Base-by-base conservation (phyloP, 2,113 vertebrate genomes). In the Philantomba maxwellii region DNA sequence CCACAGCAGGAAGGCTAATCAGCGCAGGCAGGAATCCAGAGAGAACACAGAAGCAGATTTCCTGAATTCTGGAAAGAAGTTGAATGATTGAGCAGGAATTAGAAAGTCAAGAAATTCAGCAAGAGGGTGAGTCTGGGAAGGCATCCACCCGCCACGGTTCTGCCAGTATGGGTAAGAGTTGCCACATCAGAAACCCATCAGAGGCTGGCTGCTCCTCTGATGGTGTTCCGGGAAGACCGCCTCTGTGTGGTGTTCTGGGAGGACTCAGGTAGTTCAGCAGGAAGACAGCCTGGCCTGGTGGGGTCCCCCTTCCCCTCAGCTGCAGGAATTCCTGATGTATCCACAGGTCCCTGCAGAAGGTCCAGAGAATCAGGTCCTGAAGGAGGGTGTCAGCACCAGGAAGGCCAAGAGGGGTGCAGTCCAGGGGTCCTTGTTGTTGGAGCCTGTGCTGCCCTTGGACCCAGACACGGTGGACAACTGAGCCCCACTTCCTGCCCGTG, bases 231-330 rank as follows among this genome's bases (percentile, higher is more conserved):
- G 66, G 53, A 19, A 7, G 7, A 43, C 47, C 13, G 2, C 53
- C 19, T 21, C 53, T n/a, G 0, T 16, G 1, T 60, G 55, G 78
- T 19, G 28, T 51, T 73, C 64, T 6, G 7, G 66, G 53, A 21
- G 10, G 7, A n/a, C 47, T 7, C 12, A 47, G 16, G 45, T 1
- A 7, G 1, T 7, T 25, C 45, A n/a, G 53, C 8, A 21, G 28
- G 8, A 64, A 26, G 39, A 15, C 47, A 33, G 25, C 10, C 1
- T 15, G 30, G 7, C 1, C 0, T 11, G 0, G 30, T 3, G 11
- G n/a, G 45, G 8, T 15, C 7, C 21, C 3, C 1, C 7, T 39
- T 7, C 16, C 13, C 12, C 13, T 45, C 43, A 55, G 33, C 49
- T 64, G 14, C 33, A 43, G 60, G 7, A 19, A 14, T 23, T 60